These are phyloP conservation scores for Tupaia chinensis DNA, from an alignment of 2,113 vertebrate genomes.

Conservation along the genomic window DNA sequence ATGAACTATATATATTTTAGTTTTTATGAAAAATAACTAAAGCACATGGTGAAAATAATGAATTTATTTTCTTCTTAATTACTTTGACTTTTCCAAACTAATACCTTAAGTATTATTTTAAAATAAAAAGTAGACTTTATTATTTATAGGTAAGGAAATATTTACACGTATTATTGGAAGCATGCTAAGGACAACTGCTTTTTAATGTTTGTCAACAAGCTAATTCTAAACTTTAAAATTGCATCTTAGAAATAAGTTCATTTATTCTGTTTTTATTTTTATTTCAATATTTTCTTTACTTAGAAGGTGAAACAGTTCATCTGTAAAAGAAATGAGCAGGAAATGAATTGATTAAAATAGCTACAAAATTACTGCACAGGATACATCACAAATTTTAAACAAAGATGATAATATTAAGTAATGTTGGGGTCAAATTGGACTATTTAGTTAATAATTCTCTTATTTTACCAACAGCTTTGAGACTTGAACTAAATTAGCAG, in stretches of 20 bases:
- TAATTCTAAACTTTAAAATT: conserved; percentile 29
- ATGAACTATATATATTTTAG: not conserved
- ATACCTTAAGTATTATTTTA: not conserved
- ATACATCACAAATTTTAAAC: not conserved
- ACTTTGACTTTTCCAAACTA: not conserved
- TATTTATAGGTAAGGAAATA: not conserved
- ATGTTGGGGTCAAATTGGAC: not conserved
- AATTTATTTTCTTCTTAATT: not conserved
- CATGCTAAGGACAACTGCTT: not conserved
- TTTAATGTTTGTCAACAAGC: not conserved
- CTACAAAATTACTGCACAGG: not conserved
- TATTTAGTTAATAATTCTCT: not conserved
- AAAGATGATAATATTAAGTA: not conserved
- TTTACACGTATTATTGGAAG: not conserved
- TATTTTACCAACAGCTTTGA: not conserved
- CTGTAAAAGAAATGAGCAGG: not conserved
- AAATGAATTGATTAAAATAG: not conserved
- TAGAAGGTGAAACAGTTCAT: not conserved
- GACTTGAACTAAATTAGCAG: not conserved
- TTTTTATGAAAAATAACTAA: not conserved
- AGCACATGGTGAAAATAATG: not conserved
- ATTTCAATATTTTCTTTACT: too few species aligned
- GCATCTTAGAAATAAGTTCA: too few species aligned
- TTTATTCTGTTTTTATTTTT: not conserved
- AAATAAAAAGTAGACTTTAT: not conserved